phyloP scores from a whole-genome alignment of 2,113 vertebrate species.

The Xyrauchen texanus region DNA sequence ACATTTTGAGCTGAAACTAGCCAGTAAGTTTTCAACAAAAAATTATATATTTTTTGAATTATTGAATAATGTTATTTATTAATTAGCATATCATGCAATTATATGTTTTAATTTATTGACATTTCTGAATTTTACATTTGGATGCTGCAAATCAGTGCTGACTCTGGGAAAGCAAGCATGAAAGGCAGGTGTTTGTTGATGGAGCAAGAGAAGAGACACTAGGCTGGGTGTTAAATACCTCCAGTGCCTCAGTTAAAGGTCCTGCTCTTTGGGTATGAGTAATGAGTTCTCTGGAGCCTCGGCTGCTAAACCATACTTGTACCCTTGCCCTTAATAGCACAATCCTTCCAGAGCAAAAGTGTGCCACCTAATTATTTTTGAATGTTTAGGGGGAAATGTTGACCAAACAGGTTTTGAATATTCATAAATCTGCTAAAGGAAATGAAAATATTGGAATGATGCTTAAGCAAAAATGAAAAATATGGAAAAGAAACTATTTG shows the following conservation, averaged over 20 bases:
- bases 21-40: too few species aligned
- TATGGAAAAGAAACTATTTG: background rate
- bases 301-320: slow-evolving; percentile 69
- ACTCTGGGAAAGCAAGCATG: background rate
- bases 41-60: too few species aligned
- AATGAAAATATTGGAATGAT: slow-evolving; percentile 1
- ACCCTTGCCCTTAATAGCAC: slow-evolving; percentile 66
- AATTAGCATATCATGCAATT: too few species aligned
- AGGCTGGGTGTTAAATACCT: slow-evolving; percentile 64
- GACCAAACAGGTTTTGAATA: slow-evolving; percentile 55
- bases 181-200: background rate
- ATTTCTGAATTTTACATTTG: background rate
- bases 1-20: background rate
- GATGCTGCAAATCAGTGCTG: background rate
- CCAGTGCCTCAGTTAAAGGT: slow-evolving; percentile 62
- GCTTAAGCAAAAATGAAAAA: slow-evolving; percentile 18
- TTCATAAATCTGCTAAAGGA: slow-evolving; percentile 34
- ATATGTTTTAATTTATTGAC: too few species aligned
- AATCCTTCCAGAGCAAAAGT: slow-evolving; percentile 39
- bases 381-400: slow-evolving; percentile 1
- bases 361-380: slow-evolving; percentile 30
- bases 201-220: background rate
- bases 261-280: slow-evolving; percentile 70
- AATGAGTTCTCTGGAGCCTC: slow-evolving; percentile 75
- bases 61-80: too few species aligned